Evolutionary conservation across 1,140 invertebrate genomes (phyloP), one percentile per base, ranked within the genome.

Genomic region (Drosophila lini): DNA sequence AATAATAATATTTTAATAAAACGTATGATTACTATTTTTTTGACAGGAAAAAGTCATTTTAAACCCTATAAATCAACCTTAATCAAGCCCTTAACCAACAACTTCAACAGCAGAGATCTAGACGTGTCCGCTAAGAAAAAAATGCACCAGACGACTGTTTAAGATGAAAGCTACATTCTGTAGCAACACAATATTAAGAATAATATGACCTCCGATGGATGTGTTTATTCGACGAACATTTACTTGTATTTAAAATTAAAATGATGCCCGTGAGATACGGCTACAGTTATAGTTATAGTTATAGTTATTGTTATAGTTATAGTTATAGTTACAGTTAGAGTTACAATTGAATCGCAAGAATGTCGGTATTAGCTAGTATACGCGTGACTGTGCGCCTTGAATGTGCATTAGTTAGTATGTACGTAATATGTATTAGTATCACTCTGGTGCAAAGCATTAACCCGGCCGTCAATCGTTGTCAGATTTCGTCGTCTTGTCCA

Each of bases 351-450:
- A 88, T 88, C 65, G 76, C 80, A 83, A 82, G 61, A 65, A 78
- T 76, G 61, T 63, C 70, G 59, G 48, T 80, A 80, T 65, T 78
- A 74, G 77, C 68, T 45, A 47, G 75, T 70, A 74, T 71, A 76
- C 80, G 67, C 61, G 63, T 82, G 70, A 73, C 65, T 73, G 48
- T 62, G 56, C 58, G 68, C 52, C 41, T 78, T 52, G 68, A 75
- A 81, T 85, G 83, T 85, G 81, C 82, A 81, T 67, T 79, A 80
- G 75, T 86, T 75, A 86, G 81, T 85, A 81, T 58, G 81, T 70
- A 79, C 61, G 81, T 78, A 82, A 68, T 88, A 88, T 88, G 81
- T 84, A 77, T 88, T 74, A 88, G 67, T 88, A 88, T 88, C 83
- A 88, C 83, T 88, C 86, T 88, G 83, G 76, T 80, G 81, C 76